Base-by-base conservation (phyloP, 2,797 vertebrate genomes). In the Nasua narica region DNA sequence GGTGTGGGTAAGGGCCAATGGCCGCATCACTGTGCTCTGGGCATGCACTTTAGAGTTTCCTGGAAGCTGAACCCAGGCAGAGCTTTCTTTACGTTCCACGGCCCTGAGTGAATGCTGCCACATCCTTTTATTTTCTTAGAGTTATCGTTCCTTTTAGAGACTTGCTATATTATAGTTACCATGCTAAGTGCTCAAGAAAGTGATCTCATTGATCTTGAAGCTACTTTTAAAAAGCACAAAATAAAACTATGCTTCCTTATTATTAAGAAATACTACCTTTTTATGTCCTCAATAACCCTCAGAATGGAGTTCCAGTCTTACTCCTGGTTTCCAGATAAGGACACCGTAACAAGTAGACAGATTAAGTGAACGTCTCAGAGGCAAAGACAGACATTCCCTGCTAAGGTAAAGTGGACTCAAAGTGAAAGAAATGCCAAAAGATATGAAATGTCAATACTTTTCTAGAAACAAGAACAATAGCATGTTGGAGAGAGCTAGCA, bases 41-140 rank as follows among this genome's bases (percentile, higher is more conserved):
- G 74, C 25, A 50, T 7, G 29, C 23, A 25, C 46, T 72, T 74
- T 25, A 46, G 54, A 19, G 52, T 62, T 97, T 97, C 82, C 94
- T 96, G 94, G 67, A 35, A 87, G 67, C 50, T 0, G 0, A 58
- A 25, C 46, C 56, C 3, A 1, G 16, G 54, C 35, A 43, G 32
- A 23, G 25, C 65, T 87, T 72, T 29, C 40, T 72, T 54, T 13
- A 7, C 48, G 54, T 65, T 70, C 70, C 54, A 79, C 16, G 69
- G 58, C 0, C 48, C 0, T 56, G 0, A 23, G 72, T 50, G 90
- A 89, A 27, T 23, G 69, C 60, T 96, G 77, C 92, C 35, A 19
- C 18, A 43, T 70, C 60, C 43, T 95, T 65, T 91, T 94, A 46
- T 65, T 67, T 84, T 6, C 79, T 13, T 56, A 43, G 8, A 27